These are phyloP conservation scores for Perccottus glenii DNA, from an alignment of 2,113 vertebrate species.

Conservation along the genomic window DNA sequence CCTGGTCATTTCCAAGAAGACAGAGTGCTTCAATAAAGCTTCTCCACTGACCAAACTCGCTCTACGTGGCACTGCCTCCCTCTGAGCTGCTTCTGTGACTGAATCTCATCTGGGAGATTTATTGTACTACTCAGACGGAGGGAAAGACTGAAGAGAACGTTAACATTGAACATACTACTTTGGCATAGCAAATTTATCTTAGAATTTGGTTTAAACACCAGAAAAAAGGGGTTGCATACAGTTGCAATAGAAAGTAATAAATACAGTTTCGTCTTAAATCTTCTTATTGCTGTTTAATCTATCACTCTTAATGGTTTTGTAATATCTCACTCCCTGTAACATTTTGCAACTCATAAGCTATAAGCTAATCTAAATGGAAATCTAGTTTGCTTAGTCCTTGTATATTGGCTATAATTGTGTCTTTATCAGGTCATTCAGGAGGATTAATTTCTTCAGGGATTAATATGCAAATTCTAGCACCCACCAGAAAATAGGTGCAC, in stretches of 20 bases:
- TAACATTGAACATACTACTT: slow-evolving; percentile 46
- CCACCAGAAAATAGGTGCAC: slow-evolving; percentile 14
- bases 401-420: slow-evolving; percentile 58
- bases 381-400: slow-evolving; percentile 57
- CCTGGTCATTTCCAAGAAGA: slow-evolving; percentile 58
- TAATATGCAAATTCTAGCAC: slow-evolving; percentile 19
- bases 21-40: slow-evolving; percentile 62
- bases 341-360: slow-evolving; percentile 24
- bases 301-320: slow-evolving; percentile 20
- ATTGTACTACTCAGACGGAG: slow-evolving; percentile 46
- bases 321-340: slow-evolving; percentile 35
- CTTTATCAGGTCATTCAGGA: slow-evolving; percentile 63
- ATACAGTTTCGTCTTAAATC: slow-evolving; percentile 14
- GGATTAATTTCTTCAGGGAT: slow-evolving; percentile 55
- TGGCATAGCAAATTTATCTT: slow-evolving; percentile 58
- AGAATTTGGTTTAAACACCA: slow-evolving; percentile 28
- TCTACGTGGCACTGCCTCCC: slow-evolving; percentile 55
- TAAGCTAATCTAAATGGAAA: slow-evolving; percentile 65
- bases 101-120: slow-evolving; percentile 64
- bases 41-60: slow-evolving; percentile 46
- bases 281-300: slow-evolving; percentile 19
- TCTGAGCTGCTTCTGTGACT: slow-evolving; percentile 45
- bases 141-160: slow-evolving; percentile 7
- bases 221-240: slow-evolving; percentile 12
- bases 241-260: slow-evolving; percentile 34